A percentile compares a stretch with the other conserved stretches of the same genome.
Evolutionary conservation across 2,888 invertebrate genomes (phyloP).

Genomic region (Harmothoe impar): DNA sequence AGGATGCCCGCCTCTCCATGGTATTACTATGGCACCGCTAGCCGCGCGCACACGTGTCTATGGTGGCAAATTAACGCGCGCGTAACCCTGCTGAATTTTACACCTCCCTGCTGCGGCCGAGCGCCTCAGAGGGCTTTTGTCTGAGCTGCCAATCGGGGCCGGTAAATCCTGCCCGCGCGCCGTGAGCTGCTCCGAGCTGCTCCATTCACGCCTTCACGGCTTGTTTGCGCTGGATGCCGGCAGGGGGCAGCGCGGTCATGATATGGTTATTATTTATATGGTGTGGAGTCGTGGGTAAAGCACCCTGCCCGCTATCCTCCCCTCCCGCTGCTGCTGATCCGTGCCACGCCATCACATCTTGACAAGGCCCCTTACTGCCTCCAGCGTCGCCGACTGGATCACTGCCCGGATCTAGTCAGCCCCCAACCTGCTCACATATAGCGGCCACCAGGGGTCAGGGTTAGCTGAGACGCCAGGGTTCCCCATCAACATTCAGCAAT

Average conservation of each 20-base stretch:
- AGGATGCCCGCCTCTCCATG: background rate
- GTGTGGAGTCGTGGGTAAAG: slow-evolving; percentile 5
- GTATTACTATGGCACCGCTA: background rate
- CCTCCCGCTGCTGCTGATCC: background rate
- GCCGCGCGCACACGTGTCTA: slow-evolving; percentile 18
- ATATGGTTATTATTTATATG: slow-evolving; percentile 61
- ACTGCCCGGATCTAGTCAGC: background rate
- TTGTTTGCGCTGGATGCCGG: slow-evolving; percentile 26
- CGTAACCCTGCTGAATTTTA: background rate
- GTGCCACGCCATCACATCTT: slow-evolving; percentile 8
- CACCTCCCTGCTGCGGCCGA: background rate
- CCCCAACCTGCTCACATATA: background rate
- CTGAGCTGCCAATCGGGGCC: slow-evolving; percentile 1
- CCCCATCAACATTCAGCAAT: background rate
- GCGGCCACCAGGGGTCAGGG: slow-evolving; percentile 6
- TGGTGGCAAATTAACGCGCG: slow-evolving; percentile 22
- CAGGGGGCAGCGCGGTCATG: slow-evolving; percentile 34
- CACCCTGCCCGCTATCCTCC: too few species aligned
- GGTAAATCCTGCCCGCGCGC: slow-evolving; percentile 49
- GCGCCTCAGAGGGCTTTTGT: slow-evolving; percentile 2
- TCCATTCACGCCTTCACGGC: slow-evolving; percentile 45
- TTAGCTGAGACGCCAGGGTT: background rate
- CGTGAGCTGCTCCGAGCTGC: background rate
- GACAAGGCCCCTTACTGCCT: background rate
- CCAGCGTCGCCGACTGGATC: background rate